Conservation (phyloP, 1,140 invertebrate species). For the Dendrolimus punctatus region DNA sequence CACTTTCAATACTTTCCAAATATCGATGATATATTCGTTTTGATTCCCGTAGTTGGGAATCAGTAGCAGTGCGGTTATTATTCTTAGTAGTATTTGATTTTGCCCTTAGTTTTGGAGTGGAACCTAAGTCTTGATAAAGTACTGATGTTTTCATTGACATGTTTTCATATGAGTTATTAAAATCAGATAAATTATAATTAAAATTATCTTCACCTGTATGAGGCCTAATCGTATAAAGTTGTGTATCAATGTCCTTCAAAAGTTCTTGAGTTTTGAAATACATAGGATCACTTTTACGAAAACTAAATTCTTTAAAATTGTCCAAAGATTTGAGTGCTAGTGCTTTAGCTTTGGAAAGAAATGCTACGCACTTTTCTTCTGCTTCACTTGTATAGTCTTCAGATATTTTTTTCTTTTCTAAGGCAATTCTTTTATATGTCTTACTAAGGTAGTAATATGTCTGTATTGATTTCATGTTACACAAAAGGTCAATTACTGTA, state of each 20-base stretch:
- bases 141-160: conserved; percentile 19
- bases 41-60: conserved; percentile 45
- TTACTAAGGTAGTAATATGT: conserved; percentile 81
- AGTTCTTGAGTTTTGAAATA: conserved; percentile 75
- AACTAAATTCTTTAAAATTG: conserved; percentile 74
- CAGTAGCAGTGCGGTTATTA: conserved; percentile 58
- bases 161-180: conserved; percentile 41
- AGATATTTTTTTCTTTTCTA: conserved; percentile 71
- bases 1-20: conserved; percentile 84
- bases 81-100: conserved; percentile 54
- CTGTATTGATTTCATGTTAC: conserved; percentile 79
- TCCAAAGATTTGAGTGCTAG: conserved; percentile 83
- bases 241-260: conserved; percentile 79
- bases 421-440: conserved; percentile 80
- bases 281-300: conserved; percentile 76
- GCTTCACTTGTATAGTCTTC: conserved; percentile 72
- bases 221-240: conserved; percentile 74
- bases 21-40: conserved; percentile 73
- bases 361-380: conserved; percentile 74
- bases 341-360: conserved; percentile 80
- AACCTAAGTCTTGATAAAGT: conserved; percentile 41
- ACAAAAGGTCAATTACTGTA: conserved; percentile 80
- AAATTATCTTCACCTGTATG: conserved; percentile 61
- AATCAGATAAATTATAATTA: conserved; percentile 61
- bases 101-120: conserved; percentile 49